Evolutionary conservation across 2,797 vertebrate genomes (phyloP).

Genomic region (Rachycentron canadum): DNA sequence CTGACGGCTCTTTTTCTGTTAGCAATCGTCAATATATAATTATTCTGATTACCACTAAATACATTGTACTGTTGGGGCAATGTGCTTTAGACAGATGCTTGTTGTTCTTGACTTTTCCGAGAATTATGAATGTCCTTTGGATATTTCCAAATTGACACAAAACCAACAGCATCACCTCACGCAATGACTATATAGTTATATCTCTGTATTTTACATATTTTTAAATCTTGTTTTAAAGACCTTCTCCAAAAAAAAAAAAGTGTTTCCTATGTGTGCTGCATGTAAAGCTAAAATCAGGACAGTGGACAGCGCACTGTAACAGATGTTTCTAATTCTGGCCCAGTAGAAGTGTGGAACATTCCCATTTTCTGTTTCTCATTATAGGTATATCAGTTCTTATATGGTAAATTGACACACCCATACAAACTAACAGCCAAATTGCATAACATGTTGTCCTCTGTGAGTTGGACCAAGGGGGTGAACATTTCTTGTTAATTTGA

Average conservation of each 20-base stretch:
- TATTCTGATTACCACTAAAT: conserved; percentile 8
- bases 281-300: background rate
- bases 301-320: conserved; percentile 13
- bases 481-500: conserved; percentile 53
- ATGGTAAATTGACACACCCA: conserved; percentile 6
- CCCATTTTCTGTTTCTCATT: conserved; percentile 30
- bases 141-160: background rate
- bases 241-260: background rate
- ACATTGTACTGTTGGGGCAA: conserved; percentile 35
- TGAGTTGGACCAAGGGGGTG: conserved; percentile 59
- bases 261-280: background rate
- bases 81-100: conserved; percentile 33
- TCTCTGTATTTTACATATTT: background rate
- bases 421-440: conserved; percentile 32
- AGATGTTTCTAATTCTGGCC: conserved; percentile 52
- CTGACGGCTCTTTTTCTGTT: conserved; percentile 12
- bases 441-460: conserved; percentile 27
- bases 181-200: background rate
- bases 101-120: conserved; percentile 22
- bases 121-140: conserved; percentile 19
- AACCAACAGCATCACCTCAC: background rate
- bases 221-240: background rate
- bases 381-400: conserved; percentile 10
- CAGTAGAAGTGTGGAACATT: background rate
- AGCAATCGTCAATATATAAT: conserved; percentile 18